A percentile compares a stretch with the other conserved stretches of the same genome.
These are phyloP conservation scores for Collichthys lucidus DNA, from an alignment of 2,113 vertebrate species.

Conservation along the genomic window DNA sequence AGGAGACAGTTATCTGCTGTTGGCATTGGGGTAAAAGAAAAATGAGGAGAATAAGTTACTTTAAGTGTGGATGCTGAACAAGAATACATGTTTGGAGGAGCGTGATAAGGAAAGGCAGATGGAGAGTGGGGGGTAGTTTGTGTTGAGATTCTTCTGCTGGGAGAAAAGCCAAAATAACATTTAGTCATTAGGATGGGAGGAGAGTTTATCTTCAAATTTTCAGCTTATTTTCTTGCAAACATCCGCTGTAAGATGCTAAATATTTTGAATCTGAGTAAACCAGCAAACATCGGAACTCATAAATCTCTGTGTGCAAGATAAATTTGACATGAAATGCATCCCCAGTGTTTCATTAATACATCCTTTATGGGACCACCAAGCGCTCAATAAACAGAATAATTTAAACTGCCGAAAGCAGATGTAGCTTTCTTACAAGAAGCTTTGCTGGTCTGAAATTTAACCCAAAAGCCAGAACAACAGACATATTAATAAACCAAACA, in stretches of 20 bases:
- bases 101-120: slow-evolving; percentile 2
- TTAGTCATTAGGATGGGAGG: background rate
- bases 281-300: background rate
- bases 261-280: background rate
- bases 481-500: no score
- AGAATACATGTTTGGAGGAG: slow-evolving; percentile 26
- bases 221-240: background rate
- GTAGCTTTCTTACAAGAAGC: no score
- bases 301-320: background rate
- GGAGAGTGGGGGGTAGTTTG: background rate
- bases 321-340: background rate
- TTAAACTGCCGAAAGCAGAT: background rate
- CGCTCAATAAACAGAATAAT: background rate
- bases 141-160: background rate
- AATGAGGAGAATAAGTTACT: no score
- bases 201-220: no score
- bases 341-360: background rate
- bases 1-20: slow-evolving; percentile 68
- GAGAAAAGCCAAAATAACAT: background rate
- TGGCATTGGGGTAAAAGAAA: slow-evolving; percentile 45
- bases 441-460: no score
- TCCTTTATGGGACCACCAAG: rapidly evolving
- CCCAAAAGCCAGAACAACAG: no score
- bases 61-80: slow-evolving; percentile 38
- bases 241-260: background rate